Percentiles rank a stretch among this genome's conserved stretches.
Conservation (phyloP, 2,888 invertebrate genomes). For the Endotricha flammealis region DNA sequence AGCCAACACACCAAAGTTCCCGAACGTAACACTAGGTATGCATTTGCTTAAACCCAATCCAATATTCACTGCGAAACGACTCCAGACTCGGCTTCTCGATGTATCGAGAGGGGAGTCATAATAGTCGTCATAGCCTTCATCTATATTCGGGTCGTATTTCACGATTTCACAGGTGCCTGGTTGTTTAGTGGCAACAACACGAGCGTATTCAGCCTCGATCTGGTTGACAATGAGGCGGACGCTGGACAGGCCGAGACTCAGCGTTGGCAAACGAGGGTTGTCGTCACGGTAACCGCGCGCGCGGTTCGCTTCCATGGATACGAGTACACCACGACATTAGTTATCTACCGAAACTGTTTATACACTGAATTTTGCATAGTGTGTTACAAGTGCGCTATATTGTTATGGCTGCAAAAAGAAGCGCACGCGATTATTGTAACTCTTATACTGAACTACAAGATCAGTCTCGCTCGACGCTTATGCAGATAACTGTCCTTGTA, state of each 20-base stretch:
- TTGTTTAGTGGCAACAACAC: constrained; percentile 38
- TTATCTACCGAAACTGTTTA: constrained; percentile 28
- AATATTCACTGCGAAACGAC: constrained; percentile 46
- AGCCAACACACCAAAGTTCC: constrained; percentile 60
- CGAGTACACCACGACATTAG: constrained; percentile 50
- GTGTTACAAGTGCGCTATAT: constrained; percentile 50
- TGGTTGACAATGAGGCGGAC: constrained; percentile 71
- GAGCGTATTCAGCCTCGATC: constrained; percentile 62
- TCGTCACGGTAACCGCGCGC: constrained; percentile 66
- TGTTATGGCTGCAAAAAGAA: constrained; percentile 35
- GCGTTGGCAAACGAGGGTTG: constrained; percentile 52
- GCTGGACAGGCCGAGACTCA: constrained; percentile 66
- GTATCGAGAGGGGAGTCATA: constrained; percentile 59
- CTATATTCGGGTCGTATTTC: constrained; percentile 52
- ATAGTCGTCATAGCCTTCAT: constrained; percentile 46
- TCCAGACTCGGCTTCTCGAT: constrained; percentile 58
- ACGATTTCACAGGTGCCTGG: constrained; percentile 43
- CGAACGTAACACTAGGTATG: constrained; percentile 66
- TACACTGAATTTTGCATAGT: constrained; percentile 42
- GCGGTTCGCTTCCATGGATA: constrained; percentile 69
- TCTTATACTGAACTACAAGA: constrained; percentile 42
- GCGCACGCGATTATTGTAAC: constrained; percentile 39
- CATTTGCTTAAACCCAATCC: constrained; percentile 50
- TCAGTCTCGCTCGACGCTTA: constrained; percentile 30
- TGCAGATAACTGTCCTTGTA: constrained; percentile 35